phyloP scores from a whole-genome alignment of 2,797 vertebrate species.

The Sphenodon punctatus region DNA sequence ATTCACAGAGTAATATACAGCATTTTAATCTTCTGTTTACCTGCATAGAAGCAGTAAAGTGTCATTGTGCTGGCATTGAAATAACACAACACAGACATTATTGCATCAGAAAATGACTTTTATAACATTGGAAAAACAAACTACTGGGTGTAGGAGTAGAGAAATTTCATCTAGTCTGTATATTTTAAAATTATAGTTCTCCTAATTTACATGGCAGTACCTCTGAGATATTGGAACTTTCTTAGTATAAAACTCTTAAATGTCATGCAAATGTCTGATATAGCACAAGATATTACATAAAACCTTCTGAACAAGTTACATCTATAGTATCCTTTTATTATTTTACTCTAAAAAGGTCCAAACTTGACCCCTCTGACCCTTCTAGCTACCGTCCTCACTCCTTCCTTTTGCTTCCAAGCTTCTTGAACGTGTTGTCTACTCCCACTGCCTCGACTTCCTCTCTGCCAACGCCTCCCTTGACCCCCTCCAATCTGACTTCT shows the following conservation, averaged over 20 bases:
- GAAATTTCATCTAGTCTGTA: not conserved
- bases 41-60: conserved; percentile 7
- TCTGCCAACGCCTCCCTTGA: no score
- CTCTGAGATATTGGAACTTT: not conserved
- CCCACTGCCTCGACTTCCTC: no score
- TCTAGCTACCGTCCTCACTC: no score
- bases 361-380: no score
- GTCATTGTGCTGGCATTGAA: conserved; percentile 8
- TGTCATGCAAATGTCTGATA: not conserved
- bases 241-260: not conserved
- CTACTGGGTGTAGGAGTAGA: conserved; percentile 1
- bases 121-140: conserved; percentile 22
- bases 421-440: no score
- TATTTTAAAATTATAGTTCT: not conserved
- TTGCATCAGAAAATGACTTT: conserved; percentile 45
- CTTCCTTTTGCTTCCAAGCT: no score
- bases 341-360: not conserved
- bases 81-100: not conserved
- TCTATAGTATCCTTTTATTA: not conserved
- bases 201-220: not conserved
- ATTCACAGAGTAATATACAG: conserved; percentile 2
- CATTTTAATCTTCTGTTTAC: conserved; percentile 33
- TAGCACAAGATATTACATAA: not conserved
- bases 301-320: not conserved
- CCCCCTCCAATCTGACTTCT: no score